Percentiles rank a stretch among this genome's conserved stretches.
Conservation (phyloP, 2,888 invertebrate species). For the Macrophya alboannulata region DNA sequence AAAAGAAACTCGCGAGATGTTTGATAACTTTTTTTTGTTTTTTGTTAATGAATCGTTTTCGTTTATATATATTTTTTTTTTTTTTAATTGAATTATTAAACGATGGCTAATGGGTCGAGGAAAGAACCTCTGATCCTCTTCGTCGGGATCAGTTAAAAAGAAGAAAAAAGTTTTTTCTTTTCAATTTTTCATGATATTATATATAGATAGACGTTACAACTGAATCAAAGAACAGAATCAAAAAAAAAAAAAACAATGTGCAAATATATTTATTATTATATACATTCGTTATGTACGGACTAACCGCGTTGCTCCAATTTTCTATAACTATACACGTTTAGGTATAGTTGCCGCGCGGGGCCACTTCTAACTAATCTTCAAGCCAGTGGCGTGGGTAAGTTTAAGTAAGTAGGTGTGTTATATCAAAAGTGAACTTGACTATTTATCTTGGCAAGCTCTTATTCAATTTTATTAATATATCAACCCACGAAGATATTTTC, state of each 20-base stretch:
- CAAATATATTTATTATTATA: not conserved
- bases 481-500: too few relatives aligned
- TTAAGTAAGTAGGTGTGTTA: not conserved
- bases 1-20: not conserved
- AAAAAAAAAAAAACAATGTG: not conserved
- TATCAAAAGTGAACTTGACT: not conserved
- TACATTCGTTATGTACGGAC: not conserved
- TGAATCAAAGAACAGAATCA: constrained; percentile 34
- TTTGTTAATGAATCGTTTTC: not conserved
- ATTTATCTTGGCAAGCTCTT: constrained; percentile 15
- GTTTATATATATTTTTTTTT: not conserved
- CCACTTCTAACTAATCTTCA: not conserved
- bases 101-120: constrained; percentile 38
- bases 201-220: not conserved
- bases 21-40: constrained; percentile 44
- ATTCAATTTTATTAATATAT: not conserved
- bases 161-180: too few relatives aligned
- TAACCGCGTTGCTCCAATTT: not conserved
- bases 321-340: too few relatives aligned
- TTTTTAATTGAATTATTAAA: constrained; percentile 14
- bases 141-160: too few relatives aligned
- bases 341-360: too few relatives aligned
- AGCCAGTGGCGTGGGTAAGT: not conserved
- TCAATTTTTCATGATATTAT: too few relatives aligned
- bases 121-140: not conserved